These are phyloP conservation scores for Aphelinus atriplicis DNA, from an alignment of 1,140 invertebrate genomes.

Conservation along the genomic window DNA sequence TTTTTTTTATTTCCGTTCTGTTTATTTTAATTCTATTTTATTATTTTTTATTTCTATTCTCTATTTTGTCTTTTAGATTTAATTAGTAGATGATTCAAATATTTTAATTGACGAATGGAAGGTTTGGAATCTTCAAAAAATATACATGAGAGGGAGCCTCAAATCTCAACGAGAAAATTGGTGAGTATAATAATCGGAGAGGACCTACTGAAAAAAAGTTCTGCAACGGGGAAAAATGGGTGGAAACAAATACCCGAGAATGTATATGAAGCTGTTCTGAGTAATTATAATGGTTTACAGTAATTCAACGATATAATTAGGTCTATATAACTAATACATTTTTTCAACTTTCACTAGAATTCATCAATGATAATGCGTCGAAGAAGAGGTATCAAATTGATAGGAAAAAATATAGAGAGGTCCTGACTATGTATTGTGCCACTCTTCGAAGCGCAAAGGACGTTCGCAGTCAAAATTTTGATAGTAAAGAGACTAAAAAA, in stretches of 20 bases:
- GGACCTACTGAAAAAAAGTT: not conserved
- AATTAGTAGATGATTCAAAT: not conserved
- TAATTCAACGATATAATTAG: not conserved
- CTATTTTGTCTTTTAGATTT: not conserved
- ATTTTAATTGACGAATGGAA: not conserved
- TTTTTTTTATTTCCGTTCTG: too few species aligned
- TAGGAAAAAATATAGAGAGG: too few species aligned
- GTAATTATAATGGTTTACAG: not conserved
- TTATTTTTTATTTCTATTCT: too few species aligned
- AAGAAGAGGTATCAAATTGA: too few species aligned
- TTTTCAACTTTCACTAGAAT: too few species aligned
- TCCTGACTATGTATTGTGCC: too few species aligned
- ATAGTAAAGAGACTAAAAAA: too few species aligned
- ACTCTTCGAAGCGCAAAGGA: too few species aligned
- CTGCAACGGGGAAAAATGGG: constrained; percentile 6
- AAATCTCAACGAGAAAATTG: not conserved
- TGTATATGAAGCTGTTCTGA: not conserved
- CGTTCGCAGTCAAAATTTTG: too few species aligned
- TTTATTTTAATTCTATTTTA: too few species aligned
- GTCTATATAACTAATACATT: too few species aligned
- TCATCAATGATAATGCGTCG: too few species aligned
- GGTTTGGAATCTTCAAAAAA: not conserved
- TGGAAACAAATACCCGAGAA: not conserved
- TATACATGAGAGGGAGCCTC: not conserved
- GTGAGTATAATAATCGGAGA: not conserved